Evolutionary conservation across 1,140 invertebrate genomes (phyloP), one percentile per base, ranked within the genome.

Genomic region (Scaptomyza graminum): DNA sequence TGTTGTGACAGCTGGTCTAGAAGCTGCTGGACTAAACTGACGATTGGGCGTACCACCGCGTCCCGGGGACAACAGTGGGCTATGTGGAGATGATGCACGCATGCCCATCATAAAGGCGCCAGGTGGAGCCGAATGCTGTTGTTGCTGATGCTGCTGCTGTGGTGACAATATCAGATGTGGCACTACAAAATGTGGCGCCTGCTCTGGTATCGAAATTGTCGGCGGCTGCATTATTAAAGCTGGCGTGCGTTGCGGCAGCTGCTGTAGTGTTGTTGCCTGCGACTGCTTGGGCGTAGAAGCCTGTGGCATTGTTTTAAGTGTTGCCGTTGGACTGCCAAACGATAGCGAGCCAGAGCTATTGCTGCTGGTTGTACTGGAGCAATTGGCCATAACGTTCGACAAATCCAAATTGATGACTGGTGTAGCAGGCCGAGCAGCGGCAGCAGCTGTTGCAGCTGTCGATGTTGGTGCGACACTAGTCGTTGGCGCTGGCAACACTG

Each of bases 151-250:
- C 18, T 67, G 66, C 6, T 70, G 83, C 15, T 84, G 79, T 5
- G 88, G 84, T 15, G 81, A 94, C 64, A 94, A 91, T 11, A 94
- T 92, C 63, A 94, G 92, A 1, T 92, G 92, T 63, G 93, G 93
- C 77, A 93, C 93, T 47, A 93, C 83, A 64, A 94, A 92, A 78
- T 94, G 93, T 0, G 82, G 37, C 1, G 76, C 28, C 11, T 69
- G 73, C 43, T 94, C 93, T 12, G 93, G 93, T 81, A 94, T 94
- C 79, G 93, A 94, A 34, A 94, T 94, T 1, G 93, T 93, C 3
- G 93, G 93, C 34, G 93, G 93, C 74, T 93, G 93, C 87, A 93
- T 92, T 1, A 83, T 83, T 65, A 83, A 73, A 25, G 91, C 82
- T 16, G 91, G 74, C 0, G 71, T 62, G 0, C 82, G 82, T 15